phyloP scores from a whole-genome alignment of 2,113 vertebrate species.

The Prolemur simus region DNA sequence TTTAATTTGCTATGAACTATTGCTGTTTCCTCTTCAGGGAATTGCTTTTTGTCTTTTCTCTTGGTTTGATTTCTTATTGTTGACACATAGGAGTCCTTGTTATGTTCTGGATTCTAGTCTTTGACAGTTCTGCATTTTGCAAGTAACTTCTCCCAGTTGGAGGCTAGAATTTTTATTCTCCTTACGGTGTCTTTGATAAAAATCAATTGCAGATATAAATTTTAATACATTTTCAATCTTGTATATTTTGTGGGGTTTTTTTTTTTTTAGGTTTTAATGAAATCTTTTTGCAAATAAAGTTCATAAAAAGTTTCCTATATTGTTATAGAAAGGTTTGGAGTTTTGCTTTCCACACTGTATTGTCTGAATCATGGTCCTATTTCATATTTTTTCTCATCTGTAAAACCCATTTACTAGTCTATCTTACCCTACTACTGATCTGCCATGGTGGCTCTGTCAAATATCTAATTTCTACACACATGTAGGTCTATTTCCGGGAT shows the following conservation, averaged over 20 bases:
- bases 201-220: not conserved
- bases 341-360: not conserved
- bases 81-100: not conserved
- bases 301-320: not conserved
- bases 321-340: not conserved
- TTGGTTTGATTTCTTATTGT: not conserved
- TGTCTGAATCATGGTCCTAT: not conserved
- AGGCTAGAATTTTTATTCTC: constrained; percentile 7
- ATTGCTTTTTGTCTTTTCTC: not conserved
- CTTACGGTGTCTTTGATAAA: not conserved
- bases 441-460: not conserved
- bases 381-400: not conserved
- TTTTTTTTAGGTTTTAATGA: not conserved
- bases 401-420: not conserved
- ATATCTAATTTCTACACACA: not conserved
- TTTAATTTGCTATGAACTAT: constrained; percentile 17
- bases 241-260: not conserved
- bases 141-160: not conserved
- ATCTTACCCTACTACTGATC: not conserved
- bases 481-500: not conserved
- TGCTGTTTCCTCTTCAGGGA: not conserved
- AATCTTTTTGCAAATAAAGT: not conserved
- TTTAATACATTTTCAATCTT: not conserved
- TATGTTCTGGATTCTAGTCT: not conserved
- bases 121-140: not conserved